A percentile compares a stretch with the other conserved stretches of the same genome.
Conservation (phyloP, 2,797 vertebrate genomes). For the Cossypha polioptera region DNA sequence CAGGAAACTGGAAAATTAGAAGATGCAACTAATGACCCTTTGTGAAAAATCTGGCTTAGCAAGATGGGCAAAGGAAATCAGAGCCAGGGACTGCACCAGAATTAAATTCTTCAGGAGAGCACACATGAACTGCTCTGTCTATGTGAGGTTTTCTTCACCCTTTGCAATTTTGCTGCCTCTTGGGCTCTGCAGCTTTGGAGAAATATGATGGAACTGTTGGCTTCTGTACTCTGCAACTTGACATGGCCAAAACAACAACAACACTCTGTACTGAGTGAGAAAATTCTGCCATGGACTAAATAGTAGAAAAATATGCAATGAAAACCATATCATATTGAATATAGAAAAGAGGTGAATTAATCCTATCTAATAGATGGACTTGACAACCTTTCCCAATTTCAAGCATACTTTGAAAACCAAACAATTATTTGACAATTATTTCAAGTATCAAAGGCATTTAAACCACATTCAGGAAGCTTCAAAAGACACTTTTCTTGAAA, state of each 20-base stretch:
- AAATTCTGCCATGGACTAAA: not conserved
- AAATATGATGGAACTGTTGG: not conserved
- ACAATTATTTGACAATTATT: not conserved
- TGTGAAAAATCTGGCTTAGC: not conserved
- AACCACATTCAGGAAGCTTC: not conserved
- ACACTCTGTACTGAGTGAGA: not conserved
- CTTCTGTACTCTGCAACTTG: not conserved
- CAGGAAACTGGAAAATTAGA: slow-evolving; percentile 8
- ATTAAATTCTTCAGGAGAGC: not conserved
- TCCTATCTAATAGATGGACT: not conserved
- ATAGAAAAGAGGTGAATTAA: not conserved
- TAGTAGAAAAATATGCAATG: not conserved
- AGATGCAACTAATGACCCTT: not conserved
- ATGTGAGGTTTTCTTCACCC: not conserved
- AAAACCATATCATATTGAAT: not conserved
- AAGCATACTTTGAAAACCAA: not conserved
- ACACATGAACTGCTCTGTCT: not conserved
- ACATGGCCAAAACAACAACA: not conserved
- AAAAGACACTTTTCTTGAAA: not conserved
- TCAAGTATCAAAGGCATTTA: not conserved
- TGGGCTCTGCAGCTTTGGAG: not conserved
- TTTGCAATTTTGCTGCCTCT: not conserved
- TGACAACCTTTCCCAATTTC: not conserved
- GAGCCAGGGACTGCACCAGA: not conserved
- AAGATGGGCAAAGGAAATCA: not conserved